Evolutionary conservation across 2,113 vertebrate genomes (phyloP), one percentile per base, ranked within the genome.

Genomic region (Crotalus helleri): DNA sequence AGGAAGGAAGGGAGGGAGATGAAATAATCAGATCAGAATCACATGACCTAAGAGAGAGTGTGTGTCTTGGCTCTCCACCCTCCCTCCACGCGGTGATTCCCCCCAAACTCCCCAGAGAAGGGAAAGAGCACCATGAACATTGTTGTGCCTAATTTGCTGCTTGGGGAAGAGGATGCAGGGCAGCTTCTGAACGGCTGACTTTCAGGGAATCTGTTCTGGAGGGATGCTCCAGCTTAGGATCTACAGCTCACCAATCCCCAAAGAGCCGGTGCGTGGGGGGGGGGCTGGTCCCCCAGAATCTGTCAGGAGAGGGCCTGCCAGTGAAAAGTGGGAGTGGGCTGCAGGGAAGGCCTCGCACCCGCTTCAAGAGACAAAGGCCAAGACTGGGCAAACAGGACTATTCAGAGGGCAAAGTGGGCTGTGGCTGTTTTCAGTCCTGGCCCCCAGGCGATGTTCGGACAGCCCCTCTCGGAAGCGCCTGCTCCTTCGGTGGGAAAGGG

Each of bases 41-140:
- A 97, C 98, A 98, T 97, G 98, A 98, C 97, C 98, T 95, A 92
- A 39, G 93, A 44, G 24, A 69, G 51, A 23, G 39, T 26, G 93
- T 0, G 44, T 23, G 26, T 87, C 11, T 87, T 85, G 55, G 89
- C 88, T 93, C 74, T 57, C 49, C 92, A 21, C 88, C 93, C 91
- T 88, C 94, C 81, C 91, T 88, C 94, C 81, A 91, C 92, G 90
- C 59, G 88, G 26, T 58, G 74, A 81, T 69, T 93, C 94, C 93
- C 95, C 94, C 86, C 6, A 94, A 88, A 91, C 0, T 92, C 10
- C 39, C 24, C 91, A 49, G 3, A 39, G 21, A 5, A 91, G 4
- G 69, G 92, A 94, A 91, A 49, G 23, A 91, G 95, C 54, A 2
- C 49, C 23, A 21, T 87, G 46, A 11, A 57, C 8, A 0, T 33